Percentiles rank a stretch among this genome's conserved stretches.
These are phyloP conservation scores for Tragelaphus buxtoni DNA, from an alignment of 2,113 vertebrate species.

Conservation along the genomic window DNA sequence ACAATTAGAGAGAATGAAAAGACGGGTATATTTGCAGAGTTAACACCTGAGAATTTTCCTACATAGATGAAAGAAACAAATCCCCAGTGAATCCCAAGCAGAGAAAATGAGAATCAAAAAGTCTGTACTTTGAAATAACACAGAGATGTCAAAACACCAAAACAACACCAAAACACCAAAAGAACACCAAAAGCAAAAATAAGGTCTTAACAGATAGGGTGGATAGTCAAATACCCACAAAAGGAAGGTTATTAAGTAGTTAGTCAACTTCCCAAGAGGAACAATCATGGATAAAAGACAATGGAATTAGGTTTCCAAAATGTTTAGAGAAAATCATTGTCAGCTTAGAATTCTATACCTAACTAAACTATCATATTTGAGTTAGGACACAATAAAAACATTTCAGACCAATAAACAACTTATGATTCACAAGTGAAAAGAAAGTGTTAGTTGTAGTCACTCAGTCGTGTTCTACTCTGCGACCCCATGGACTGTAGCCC, in stretches of 20 bases:
- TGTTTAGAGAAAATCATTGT: background rate
- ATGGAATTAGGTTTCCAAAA: background rate
- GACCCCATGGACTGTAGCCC: background rate
- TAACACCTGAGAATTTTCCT: background rate
- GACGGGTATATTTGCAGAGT: background rate
- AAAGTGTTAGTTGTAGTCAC: background rate
- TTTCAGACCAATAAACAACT: background rate
- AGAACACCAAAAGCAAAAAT: background rate
- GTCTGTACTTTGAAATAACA: background rate
- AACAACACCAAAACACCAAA: background rate
- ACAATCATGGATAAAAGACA: background rate
- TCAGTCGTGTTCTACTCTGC: background rate
- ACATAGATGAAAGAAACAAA: background rate
- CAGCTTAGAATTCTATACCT: background rate
- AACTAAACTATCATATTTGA: background rate
- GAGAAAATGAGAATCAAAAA: background rate
- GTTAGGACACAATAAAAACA: background rate
- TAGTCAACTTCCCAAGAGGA: background rate
- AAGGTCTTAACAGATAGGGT: background rate
- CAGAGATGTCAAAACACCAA: background rate
- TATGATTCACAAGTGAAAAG: background rate
- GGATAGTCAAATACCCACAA: background rate
- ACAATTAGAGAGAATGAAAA: background rate
- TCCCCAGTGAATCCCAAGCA: background rate
- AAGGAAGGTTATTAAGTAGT: background rate